Conservation (phyloP, 2,797 vertebrate species). For the Chelon labrosus region DNA sequence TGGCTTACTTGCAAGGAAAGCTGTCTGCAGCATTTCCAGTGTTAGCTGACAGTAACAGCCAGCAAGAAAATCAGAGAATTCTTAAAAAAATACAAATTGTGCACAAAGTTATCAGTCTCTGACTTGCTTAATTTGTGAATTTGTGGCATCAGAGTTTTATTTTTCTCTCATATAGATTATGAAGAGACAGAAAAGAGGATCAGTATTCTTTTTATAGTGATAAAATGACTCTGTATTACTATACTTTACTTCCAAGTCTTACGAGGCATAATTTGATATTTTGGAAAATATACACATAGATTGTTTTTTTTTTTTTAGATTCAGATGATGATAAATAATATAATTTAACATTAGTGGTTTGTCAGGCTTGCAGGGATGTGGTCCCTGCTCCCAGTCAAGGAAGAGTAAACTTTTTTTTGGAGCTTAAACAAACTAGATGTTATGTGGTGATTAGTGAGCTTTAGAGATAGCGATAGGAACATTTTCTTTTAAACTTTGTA, state of each 20-base stretch:
- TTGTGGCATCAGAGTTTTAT: neutral
- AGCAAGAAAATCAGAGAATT: neutral
- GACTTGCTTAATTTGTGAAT: neutral
- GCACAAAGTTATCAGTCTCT: neutral
- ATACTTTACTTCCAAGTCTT: too few species aligned
- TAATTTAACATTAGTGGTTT: too few species aligned
- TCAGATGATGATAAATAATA: too few species aligned
- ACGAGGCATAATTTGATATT: neutral
- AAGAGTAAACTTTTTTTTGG: neutral
- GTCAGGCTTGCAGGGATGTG: too few species aligned
- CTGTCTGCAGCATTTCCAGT: slow-evolving; percentile 12
- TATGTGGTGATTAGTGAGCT: neutral
- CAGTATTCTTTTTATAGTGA: neutral
- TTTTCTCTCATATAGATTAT: neutral
- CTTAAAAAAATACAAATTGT: too few species aligned
- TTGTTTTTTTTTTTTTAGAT: neutral
- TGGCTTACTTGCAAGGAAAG: slow-evolving; percentile 2
- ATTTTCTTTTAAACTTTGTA: neutral
- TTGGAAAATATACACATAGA: neutral
- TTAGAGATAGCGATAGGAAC: neutral
- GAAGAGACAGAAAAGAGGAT: neutral
- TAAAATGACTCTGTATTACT: neutral
- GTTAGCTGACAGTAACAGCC: neutral
- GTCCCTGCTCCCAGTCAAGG: too few species aligned
- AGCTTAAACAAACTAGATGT: neutral